phyloP scores from a whole-genome alignment of 2,113 vertebrate genomes.

The Equus przewalskii region DNA sequence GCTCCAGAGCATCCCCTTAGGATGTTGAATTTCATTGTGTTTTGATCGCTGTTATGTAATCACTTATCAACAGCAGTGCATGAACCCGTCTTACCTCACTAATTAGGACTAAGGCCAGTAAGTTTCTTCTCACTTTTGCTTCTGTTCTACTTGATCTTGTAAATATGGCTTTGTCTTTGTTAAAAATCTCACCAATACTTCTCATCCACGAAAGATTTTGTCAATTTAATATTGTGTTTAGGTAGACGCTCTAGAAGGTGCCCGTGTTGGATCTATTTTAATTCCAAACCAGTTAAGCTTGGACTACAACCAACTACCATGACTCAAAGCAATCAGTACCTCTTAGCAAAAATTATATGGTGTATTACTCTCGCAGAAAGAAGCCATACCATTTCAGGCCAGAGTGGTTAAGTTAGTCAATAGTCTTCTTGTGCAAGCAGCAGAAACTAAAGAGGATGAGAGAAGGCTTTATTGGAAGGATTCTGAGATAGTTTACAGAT shows the following conservation, averaged over 20 bases:
- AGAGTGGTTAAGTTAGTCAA: background rate
- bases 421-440: background rate
- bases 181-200: slow-evolving; percentile 6
- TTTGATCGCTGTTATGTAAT: background rate
- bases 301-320: background rate
- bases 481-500: background rate
- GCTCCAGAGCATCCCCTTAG: background rate
- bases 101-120: background rate
- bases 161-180: slow-evolving; percentile 15
- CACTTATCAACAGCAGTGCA: background rate
- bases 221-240: background rate
- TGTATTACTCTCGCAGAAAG: background rate
- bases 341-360: background rate
- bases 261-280: background rate
- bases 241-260: background rate
- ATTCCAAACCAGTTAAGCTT: slow-evolving; percentile 11
- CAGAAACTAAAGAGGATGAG: background rate
- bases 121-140: slow-evolving; percentile 40
- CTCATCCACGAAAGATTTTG: background rate
- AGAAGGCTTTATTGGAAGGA: background rate
- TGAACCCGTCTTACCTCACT: background rate
- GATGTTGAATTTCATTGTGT: background rate
- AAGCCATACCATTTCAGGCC: background rate
- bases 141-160: background rate
- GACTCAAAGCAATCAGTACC: background rate